A percentile compares a stretch with the other conserved stretches of the same genome.
Conservation (phyloP, 2,797 vertebrate genomes). For the Kryptolebias ocellatus region DNA sequence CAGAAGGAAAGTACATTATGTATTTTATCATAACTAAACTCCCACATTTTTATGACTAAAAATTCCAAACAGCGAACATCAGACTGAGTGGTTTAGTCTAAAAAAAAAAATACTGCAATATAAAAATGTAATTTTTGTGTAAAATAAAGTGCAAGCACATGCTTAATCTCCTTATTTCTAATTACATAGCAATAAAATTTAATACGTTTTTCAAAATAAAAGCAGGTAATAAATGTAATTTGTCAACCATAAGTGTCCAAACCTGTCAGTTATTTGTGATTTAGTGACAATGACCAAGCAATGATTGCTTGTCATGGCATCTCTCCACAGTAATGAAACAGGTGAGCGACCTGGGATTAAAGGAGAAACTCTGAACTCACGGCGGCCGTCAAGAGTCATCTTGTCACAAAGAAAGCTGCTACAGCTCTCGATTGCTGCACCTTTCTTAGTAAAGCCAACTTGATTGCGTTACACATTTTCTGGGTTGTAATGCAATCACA, state of each 20-base stretch:
- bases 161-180: neutral
- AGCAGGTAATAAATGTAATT: neutral
- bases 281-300: neutral
- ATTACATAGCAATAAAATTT: neutral
- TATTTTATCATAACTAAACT: no score
- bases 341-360: conserved; percentile 36
- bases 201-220: neutral
- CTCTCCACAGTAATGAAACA: conserved; percentile 2
- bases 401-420: neutral
- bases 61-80: neutral
- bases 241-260: neutral
- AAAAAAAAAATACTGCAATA: neutral
- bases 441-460: conserved; percentile 23
- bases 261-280: neutral
- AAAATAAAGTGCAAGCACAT: neutral
- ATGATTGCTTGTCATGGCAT: conserved; percentile 5
- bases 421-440: conserved; percentile 39
- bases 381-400: conserved; percentile 5
- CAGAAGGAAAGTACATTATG: no score
- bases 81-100: neutral
- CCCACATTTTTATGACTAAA: neutral
- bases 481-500: conserved; percentile 12
- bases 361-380: conserved; percentile 34
- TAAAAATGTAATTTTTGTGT: neutral
- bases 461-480: conserved; percentile 41